Evolutionary conservation across 2,797 vertebrate species (phyloP).

Genomic region (Capromys pilorides): DNA sequence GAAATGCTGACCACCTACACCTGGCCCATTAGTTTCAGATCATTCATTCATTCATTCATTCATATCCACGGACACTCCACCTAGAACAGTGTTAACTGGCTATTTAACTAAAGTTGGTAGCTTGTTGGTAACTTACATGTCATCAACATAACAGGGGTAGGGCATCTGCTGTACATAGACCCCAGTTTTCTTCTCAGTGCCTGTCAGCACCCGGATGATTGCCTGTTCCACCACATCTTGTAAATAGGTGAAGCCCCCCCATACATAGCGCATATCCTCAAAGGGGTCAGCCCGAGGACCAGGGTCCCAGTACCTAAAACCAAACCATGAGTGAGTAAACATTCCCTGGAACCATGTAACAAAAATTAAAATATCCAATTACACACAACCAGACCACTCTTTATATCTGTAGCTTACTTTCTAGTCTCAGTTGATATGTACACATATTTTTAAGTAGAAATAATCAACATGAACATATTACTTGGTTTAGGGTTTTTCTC

Average conservation of each 20-base stretch:
- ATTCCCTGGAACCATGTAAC: background rate
- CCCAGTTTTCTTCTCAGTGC: slow-evolving; percentile 92
- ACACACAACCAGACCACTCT: slow-evolving; percentile 30
- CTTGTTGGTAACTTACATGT: slow-evolving; percentile 89
- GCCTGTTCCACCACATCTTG: slow-evolving; percentile 97
- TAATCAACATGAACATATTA: background rate
- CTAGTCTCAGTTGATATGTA: background rate
- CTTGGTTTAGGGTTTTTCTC: fast-evolving
- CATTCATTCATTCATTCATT: too few species aligned
- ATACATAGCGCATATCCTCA: slow-evolving; percentile 97
- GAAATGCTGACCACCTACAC: background rate
- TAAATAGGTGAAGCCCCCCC: slow-evolving; percentile 97
- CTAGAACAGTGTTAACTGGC: too few species aligned
- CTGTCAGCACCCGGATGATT: slow-evolving; percentile 94
- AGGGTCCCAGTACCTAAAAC: slow-evolving; percentile 96
- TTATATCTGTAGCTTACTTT: background rate
- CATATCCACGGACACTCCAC: background rate
- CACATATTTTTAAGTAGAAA: background rate
- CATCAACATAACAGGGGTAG: slow-evolving; percentile 98
- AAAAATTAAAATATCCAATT: background rate
- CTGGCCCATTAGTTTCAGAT: background rate
- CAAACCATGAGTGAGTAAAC: slow-evolving; percentile 31
- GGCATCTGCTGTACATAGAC: slow-evolving; percentile 99
- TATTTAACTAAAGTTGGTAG: background rate
- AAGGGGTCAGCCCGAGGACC: slow-evolving; percentile 98